Evolutionary conservation across 2,797 vertebrate genomes (phyloP).

Genomic region (Darevskia nairensis): DNA sequence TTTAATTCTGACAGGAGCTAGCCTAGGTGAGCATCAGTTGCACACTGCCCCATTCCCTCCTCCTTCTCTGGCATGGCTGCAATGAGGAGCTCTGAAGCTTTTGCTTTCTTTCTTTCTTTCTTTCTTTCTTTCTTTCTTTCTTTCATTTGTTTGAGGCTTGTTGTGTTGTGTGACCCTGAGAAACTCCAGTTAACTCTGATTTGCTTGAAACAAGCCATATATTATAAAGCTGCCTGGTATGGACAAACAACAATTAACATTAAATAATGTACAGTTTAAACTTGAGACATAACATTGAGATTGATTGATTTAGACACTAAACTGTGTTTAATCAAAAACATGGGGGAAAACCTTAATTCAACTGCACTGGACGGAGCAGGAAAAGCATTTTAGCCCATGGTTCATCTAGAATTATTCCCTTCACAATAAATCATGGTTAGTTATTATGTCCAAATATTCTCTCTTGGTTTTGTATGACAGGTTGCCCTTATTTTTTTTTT

Average conservation of each 20-base stretch:
- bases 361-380: background rate
- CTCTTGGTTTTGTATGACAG: slow-evolving; percentile 7
- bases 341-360: background rate
- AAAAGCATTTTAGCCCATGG: background rate
- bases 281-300: no score
- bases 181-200: background rate
- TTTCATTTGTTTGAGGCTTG: background rate
- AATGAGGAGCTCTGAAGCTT: background rate
- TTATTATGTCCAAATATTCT: background rate
- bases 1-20: background rate
- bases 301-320: no score
- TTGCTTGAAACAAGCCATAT: background rate
- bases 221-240: no score
- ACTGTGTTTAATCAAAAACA: no score
- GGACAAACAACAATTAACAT: no score
- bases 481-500: background rate
- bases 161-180: background rate
- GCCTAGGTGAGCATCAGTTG: background rate
- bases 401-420: background rate
- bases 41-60: background rate
- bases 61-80: background rate
- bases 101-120: background rate
- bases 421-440: background rate
- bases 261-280: no score
- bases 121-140: background rate